Conservation (phyloP, 2,797 vertebrate species). For the Hydrocynus forskahlii region DNA sequence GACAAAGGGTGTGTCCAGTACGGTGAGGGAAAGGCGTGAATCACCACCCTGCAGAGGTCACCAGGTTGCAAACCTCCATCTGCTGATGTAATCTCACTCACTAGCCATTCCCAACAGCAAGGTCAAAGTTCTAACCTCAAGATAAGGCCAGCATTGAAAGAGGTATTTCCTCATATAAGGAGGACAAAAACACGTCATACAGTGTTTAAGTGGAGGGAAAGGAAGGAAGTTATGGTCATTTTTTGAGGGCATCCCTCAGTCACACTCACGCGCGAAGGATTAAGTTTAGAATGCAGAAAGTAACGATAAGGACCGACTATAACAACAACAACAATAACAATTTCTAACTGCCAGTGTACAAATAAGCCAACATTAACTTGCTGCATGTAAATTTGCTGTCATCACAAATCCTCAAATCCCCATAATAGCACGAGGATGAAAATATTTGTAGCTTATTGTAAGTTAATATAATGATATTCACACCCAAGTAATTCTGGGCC, state of each 20-base stretch:
- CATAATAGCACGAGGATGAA: too few relatives aligned
- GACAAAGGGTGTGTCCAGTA: slow-evolving; percentile 65
- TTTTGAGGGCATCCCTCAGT: neutral
- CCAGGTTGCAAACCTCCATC: slow-evolving; percentile 62
- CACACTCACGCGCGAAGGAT: neutral
- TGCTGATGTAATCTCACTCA: slow-evolving; percentile 71
- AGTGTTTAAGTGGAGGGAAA: neutral
- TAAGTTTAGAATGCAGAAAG: neutral
- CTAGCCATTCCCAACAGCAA: slow-evolving; percentile 54
- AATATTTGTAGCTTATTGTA: too few relatives aligned
- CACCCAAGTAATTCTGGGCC: too few relatives aligned
- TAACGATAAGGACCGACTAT: neutral
- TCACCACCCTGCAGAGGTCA: slow-evolving; percentile 68
- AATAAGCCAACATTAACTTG: too few relatives aligned
- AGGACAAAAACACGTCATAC: slow-evolving; percentile 55
- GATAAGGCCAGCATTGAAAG: slow-evolving; percentile 63
- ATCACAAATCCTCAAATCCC: neutral
- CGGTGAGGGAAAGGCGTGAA: slow-evolving; percentile 62
- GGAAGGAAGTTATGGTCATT: slow-evolving; percentile 1
- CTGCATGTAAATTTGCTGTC: neutral
- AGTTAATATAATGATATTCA: too few relatives aligned
- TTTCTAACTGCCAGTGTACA: too few relatives aligned
- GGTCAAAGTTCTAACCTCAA: slow-evolving; percentile 65
- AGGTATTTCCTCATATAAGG: slow-evolving; percentile 53
- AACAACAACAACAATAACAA: too few relatives aligned